Base-by-base conservation (phyloP, 2,888 invertebrate species). In the Pristionchus entomophagus region DNA sequence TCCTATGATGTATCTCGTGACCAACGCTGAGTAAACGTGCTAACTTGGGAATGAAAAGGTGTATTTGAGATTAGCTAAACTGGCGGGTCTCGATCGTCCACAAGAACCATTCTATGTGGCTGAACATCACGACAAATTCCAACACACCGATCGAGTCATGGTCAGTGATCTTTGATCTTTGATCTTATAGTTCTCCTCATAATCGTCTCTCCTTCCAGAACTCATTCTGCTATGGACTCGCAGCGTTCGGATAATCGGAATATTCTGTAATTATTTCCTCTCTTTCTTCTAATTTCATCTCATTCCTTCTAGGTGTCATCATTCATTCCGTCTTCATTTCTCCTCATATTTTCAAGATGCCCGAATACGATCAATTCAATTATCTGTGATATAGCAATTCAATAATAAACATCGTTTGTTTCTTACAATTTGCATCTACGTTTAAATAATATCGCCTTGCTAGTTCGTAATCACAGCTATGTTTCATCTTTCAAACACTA, bases 111-210 rank as follows among this genome's bases (percentile, higher is more conserved):
- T 56, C n/a, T 56, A 56, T 26, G 56, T 56, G 22, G 26, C 56
- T n/a, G 56, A 56, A n/a, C 4, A 56, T 22, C n/a, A 56, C 26
- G 56, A 26, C 10, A 4, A 26, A 56, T 56, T 56, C 22, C 56
- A n/a, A n/a, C 56, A 56, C 22, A 56, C 56, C n/a, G 56, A 56
- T n/a, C 56, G 56, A n/a, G 56, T 56, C 56, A 56, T 56, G 56
- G 56, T 56, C 2, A 56, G 56, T 56, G 56, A 56, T 56, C 56
- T 56, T 56, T 56, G 56, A 56, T 56, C 26, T 56, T 26, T 56
- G 17, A 6, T 8, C 1, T 56, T 2, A n/a, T 6, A 56, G 6
- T 56, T 6, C 19, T 4, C 14, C 53, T 56, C 22, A 22, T 1
- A 56, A 56, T 56, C 19, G n/a, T n/a, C n/a, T n/a, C n/a, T n/a